These are phyloP conservation scores for Eleginops maclovinus DNA, from an alignment of 2,113 vertebrate species.

Conservation along the genomic window DNA sequence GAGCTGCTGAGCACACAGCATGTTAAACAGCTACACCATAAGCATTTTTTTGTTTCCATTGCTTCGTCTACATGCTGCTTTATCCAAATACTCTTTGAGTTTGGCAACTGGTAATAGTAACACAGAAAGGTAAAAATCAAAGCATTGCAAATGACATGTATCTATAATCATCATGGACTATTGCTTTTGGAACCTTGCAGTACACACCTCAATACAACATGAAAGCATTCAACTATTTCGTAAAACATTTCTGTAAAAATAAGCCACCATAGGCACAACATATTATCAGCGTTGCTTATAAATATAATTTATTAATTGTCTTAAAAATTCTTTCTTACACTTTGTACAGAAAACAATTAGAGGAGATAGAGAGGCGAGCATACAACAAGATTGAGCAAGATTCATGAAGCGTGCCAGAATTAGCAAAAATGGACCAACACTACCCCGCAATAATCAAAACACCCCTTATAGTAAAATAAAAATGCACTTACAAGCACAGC, in stretches of 20 bases:
- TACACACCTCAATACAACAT: background rate
- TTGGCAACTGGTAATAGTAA: slow-evolving; percentile 8
- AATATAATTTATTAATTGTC: slow-evolving; percentile 99
- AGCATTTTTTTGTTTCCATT: slow-evolving; percentile 35
- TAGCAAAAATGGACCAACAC: slow-evolving; percentile 85
- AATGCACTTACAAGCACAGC: slow-evolving; percentile 86
- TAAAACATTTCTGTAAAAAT: slow-evolving; percentile 23
- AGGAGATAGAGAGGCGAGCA: slow-evolving; percentile 89
- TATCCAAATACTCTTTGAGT: slow-evolving; percentile 17
- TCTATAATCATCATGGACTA: slow-evolving; percentile 2
- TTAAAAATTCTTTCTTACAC: slow-evolving; percentile 99
- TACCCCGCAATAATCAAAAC: slow-evolving; percentile 80
- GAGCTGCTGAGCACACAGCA: slow-evolving; percentile 51
- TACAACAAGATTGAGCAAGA: slow-evolving; percentile 86
- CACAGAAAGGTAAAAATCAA: slow-evolving; percentile 19
- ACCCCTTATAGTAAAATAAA: slow-evolving; percentile 73
- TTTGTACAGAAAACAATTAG: slow-evolving; percentile 91
- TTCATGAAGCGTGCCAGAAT: slow-evolving; percentile 86
- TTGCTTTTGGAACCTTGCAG: background rate
- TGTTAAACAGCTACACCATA: slow-evolving; percentile 54
- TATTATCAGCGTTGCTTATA: slow-evolving; percentile 91
- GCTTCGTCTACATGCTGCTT: slow-evolving; percentile 19
- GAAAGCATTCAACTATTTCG: background rate
- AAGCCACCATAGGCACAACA: slow-evolving; percentile 32
- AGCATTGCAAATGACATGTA: background rate